Conservation (phyloP, 2,113 vertebrate species). For the Ictalurus punctatus region DNA sequence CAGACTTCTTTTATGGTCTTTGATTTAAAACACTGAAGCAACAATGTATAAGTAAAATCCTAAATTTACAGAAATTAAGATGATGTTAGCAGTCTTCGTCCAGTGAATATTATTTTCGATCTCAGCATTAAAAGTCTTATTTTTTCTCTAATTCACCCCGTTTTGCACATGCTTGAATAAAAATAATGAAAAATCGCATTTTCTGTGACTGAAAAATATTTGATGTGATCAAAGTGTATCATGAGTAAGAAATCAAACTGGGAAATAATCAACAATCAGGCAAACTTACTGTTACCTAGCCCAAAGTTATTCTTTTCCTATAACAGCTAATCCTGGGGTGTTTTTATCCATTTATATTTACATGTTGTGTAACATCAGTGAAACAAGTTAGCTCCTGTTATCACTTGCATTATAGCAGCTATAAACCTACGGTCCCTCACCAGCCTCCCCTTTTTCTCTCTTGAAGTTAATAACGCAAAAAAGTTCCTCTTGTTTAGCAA, state of each 20-base stretch:
- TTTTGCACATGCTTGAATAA: neutral
- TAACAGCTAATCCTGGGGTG: neutral
- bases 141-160: too few relatives aligned
- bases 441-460: neutral
- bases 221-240: neutral
- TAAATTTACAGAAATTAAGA: neutral
- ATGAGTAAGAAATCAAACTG: too few relatives aligned
- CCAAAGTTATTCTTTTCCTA: neutral
- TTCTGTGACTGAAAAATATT: neutral
- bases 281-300: neutral
- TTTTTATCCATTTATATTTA: neutral
- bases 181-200: too few relatives aligned
- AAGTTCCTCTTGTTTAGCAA: neutral
- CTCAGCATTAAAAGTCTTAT: too few relatives aligned
- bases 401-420: neutral
- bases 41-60: neutral
- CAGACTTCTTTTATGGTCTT: neutral
- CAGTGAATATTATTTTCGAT: neutral
- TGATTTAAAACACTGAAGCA: neutral
- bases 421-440: neutral
- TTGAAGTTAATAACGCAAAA: neutral
- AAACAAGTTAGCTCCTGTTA: neutral
- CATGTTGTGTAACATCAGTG: neutral
- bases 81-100: neutral
- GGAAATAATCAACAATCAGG: neutral